Base-by-base conservation (phyloP, 1,140 invertebrate genomes). In the Papilio helenus region DNA sequence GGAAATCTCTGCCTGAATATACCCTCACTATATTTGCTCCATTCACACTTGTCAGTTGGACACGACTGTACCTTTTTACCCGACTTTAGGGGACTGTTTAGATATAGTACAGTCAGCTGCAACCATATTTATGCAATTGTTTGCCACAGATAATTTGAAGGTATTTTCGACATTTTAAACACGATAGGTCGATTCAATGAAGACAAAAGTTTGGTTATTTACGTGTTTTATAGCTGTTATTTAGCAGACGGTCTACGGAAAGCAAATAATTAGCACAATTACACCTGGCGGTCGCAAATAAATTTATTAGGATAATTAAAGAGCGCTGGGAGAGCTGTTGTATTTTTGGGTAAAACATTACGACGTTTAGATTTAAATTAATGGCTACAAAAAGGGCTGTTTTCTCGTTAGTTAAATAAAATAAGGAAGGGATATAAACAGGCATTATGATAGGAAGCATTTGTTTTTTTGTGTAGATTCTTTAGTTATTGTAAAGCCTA, bases 261-360 rank as follows among this genome's bases (percentile, higher is more conserved):
- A 65, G 23, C 58, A 65, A 26, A 65, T 65, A 65, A 29, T 65
- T 26, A 65, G 23, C 23, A 29, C 58, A 65, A 65, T 65, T 65
- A 29, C 23, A 61, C 58, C 58, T 65, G 58, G 58, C 20, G 9
- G 23, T 23, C 58, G 58, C 58, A 65, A 65, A 65, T 65, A 58
- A 58, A 58, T 58, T 58, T 58, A 58, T 65, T 65, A 65, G 23
- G 9, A 26, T 14, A 65, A 65, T 65, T 65, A 26, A 65, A 65
- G 10, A 9, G 58, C 58, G 58, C 58, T 23, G 9, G 20, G 58
- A 65, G 58, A 65, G 58, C 58, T 65, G 58, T 65, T 58, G 51
- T 61, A 61, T 23, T 23, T 65, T 65, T 29, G 14, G 23, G 58
- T 65, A 29, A 65, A 65, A 3, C 29, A 10, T 26, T 65, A 14